Base-by-base conservation (phyloP, 2,113 vertebrate species). In the Chascanopsetta lugubris region DNA sequence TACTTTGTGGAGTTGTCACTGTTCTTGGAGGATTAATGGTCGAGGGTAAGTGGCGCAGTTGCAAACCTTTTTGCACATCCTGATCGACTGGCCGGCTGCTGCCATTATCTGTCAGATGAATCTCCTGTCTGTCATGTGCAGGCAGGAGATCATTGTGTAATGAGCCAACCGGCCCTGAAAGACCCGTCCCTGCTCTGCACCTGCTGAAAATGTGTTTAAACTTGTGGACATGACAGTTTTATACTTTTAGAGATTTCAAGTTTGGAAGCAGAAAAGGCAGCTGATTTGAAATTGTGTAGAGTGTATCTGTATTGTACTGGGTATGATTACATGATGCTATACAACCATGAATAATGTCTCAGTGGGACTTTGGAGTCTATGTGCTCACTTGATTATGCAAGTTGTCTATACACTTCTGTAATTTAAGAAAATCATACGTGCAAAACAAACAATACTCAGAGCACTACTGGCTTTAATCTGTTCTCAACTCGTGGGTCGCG, bases 11-110 rank as follows among this genome's bases (percentile, higher is more conserved):
- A 66, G 45, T 85, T 57, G 57, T 60, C 24, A 51, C 73, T 60
- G 36, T 77, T 46, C 64, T 91, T 2, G 61, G 85, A 73, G 61
- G 58, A 38, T 58, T 75, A 11, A 27, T 66, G 9, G 45, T 68
- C 25, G 73, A 70, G 73, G 92, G 92, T 93, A 86, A 83, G 88
- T 81, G 69, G 25, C 27, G 9, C 47, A 50, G 25, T 46, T 46
- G 42, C 32, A 21, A 57, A 65, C 65, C 18, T 13, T 58, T 72
- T 77, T 49, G 51, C 56, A 71, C 48, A 40, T 66, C 36, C 6
- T 54, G 10, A 20, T 9, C 1, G n/a, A 58, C 30, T 36, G 22
- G 17, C 26, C 18, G 6, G 20, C 11, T 49, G 42, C 26, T 32
- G 12, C 38, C 24, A n/a, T 8, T 51, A 30, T 27, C 17, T 30